Conservation (phyloP, 2,888 invertebrate species). For the Merodon equestris region DNA sequence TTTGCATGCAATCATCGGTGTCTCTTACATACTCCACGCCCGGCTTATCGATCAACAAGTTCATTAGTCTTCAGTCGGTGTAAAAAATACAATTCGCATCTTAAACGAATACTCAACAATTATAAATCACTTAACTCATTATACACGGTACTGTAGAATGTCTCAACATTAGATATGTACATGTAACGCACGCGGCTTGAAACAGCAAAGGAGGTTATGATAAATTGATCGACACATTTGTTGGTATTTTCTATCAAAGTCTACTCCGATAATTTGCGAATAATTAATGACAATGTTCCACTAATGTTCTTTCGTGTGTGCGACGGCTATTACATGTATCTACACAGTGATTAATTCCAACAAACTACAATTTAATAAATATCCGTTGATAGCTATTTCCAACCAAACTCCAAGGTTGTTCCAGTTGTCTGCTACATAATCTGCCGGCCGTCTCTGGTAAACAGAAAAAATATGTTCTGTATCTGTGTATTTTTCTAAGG, state of each 20-base stretch:
- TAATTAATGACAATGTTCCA: conserved; percentile 54
- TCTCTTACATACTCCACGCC: too few species aligned
- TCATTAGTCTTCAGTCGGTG: too few species aligned
- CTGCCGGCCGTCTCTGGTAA: neutral
- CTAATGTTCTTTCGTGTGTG: neutral
- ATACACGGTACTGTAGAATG: conserved; percentile 4
- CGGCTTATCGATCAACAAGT: too few species aligned
- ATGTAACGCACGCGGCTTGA: conserved; percentile 13
- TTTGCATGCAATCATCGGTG: too few species aligned
- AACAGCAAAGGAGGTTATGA: conserved; percentile 18
- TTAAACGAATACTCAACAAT: conserved; percentile 55
- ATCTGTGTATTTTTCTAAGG: neutral
- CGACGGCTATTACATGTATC: neutral
- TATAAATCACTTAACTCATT: conserved; percentile 59
- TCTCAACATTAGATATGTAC: neutral
- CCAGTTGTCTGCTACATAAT: conserved; percentile 37
- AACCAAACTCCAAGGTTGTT: conserved; percentile 56
- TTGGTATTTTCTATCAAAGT: conserved; percentile 37
- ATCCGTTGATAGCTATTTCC: conserved; percentile 39
- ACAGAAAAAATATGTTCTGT: conserved; percentile 9
- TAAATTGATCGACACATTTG: conserved; percentile 56
- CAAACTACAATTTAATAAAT: conserved; percentile 57
- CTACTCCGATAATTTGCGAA: conserved; percentile 49
- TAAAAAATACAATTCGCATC: too few species aligned
- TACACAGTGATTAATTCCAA: conserved; percentile 54